Percentiles rank a stretch among this genome's conserved stretches.
Evolutionary conservation across 2,888 invertebrate species (phyloP).

Genomic region (Parnassius mnemosyne): DNA sequence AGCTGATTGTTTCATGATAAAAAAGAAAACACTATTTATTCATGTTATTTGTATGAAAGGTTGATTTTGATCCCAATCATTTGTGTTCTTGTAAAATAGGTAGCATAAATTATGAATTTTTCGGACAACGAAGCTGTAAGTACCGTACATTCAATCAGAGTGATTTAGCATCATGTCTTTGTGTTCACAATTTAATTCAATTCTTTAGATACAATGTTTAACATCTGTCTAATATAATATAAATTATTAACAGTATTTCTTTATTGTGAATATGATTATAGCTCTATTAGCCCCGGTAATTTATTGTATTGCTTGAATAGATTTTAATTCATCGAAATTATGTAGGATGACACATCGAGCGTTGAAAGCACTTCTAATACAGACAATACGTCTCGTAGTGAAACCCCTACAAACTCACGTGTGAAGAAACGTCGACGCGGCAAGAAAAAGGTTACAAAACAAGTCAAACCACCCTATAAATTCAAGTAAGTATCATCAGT

Average conservation of each 20-base stretch:
- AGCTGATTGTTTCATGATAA: slow-evolving; percentile 40
- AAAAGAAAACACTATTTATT: slow-evolving; percentile 20
- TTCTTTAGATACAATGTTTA: not conserved
- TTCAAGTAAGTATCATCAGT: slow-evolving; percentile 81
- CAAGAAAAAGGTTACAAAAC: slow-evolving; percentile 80
- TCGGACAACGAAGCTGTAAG: slow-evolving; percentile 77
- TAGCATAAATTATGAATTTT: slow-evolving; percentile 54
- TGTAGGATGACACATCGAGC: slow-evolving; percentile 87
- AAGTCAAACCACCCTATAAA: slow-evolving; percentile 88
- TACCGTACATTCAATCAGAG: slow-evolving; percentile 32
- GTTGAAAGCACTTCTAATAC: slow-evolving; percentile 90
- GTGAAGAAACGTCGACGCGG: slow-evolving; percentile 80
- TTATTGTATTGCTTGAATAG: slow-evolving; percentile 4
- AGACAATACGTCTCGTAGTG: slow-evolving; percentile 89
- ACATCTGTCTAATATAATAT: not conserved
- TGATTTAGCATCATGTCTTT: slow-evolving; percentile 34
- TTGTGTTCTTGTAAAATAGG: slow-evolving; percentile 11
- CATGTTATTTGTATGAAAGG: slow-evolving; percentile 30
- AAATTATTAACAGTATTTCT: not conserved
- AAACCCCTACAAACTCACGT: slow-evolving; percentile 87
- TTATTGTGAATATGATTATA: slow-evolving; percentile 6
- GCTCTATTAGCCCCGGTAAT: not conserved
- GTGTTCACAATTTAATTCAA: slow-evolving; percentile 32
- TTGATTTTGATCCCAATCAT: slow-evolving; percentile 8
- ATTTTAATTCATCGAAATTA: slow-evolving; percentile 22